phyloP scores from a whole-genome alignment of 2,888 invertebrate genomes.

The Tineola bisselliella region DNA sequence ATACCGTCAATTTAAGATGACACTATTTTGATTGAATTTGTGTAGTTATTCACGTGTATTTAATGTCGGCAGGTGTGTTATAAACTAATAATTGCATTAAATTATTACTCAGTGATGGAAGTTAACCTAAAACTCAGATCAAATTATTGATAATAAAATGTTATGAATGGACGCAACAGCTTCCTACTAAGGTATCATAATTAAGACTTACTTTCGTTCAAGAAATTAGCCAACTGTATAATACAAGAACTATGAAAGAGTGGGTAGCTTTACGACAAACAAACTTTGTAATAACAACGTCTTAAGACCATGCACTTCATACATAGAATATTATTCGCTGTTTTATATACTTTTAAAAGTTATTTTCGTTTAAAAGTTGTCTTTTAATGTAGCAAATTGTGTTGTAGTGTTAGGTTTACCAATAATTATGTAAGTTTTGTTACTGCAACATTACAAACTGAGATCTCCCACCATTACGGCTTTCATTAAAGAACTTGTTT shows the following conservation, averaged over 20 bases:
- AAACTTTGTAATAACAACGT: background rate
- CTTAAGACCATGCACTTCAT: background rate
- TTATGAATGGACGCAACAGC: background rate
- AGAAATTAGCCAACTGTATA: background rate
- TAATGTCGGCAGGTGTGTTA: too few relatives aligned
- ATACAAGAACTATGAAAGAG: background rate
- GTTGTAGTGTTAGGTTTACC: constrained; percentile 22
- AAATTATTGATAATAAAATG: background rate
- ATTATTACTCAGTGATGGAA: too few relatives aligned
- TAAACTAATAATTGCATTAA: too few relatives aligned
- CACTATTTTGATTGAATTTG: too few relatives aligned
- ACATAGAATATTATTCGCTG: background rate
- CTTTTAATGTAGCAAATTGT: background rate
- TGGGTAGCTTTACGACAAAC: background rate
- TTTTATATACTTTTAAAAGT: background rate
- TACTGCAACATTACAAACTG: constrained; percentile 28
- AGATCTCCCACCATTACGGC: constrained; percentile 26
- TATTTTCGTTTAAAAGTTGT: background rate
- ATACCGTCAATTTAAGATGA: too few relatives aligned
- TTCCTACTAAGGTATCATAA: background rate
- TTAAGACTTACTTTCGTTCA: background rate
- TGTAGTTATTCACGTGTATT: too few relatives aligned
- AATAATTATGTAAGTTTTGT: constrained; percentile 45
- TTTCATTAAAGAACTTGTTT: constrained; percentile 37
- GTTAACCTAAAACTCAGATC: too few relatives aligned